Conservation (phyloP, 2,888 invertebrate species). For the Monopis laevigella region DNA sequence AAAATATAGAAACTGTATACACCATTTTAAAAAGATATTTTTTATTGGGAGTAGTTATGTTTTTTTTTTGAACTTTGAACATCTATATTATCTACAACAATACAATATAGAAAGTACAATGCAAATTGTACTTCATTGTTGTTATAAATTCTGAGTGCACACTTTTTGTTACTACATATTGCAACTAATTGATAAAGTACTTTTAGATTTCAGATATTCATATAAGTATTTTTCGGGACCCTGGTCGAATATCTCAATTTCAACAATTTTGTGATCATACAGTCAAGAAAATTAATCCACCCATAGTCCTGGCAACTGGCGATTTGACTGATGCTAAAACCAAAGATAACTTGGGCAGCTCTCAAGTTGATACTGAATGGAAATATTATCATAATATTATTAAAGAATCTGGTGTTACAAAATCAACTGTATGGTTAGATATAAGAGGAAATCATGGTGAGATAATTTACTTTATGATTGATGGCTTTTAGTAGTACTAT, state of each 20-base stretch:
- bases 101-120: too few species aligned
- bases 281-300: constrained; percentile 76
- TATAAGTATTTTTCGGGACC: constrained; percentile 84
- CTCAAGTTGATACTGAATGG: constrained; percentile 87
- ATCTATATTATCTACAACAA: too few species aligned
- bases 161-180: too few species aligned
- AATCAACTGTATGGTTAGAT: constrained; percentile 85
- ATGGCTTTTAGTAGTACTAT: too few species aligned
- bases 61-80: too few species aligned
- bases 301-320: constrained; percentile 83
- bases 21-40: too few species aligned
- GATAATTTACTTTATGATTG: constrained; percentile 14
- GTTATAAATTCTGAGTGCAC: too few species aligned
- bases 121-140: too few species aligned
- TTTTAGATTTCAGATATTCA: constrained; percentile 88
- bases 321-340: constrained; percentile 91
- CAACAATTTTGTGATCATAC: constrained; percentile 82
- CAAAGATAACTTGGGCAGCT: constrained; percentile 79
- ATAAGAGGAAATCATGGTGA: constrained; percentile 92
- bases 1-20: too few species aligned
- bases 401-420: constrained; percentile 70
- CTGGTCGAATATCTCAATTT: constrained; percentile 77
- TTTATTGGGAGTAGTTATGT: too few species aligned
- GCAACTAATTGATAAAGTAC: too few species aligned
- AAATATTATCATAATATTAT: constrained; percentile 76